These are phyloP conservation scores for Embiotoca jacksoni DNA, from an alignment of 2,113 vertebrate genomes.

Conservation along the genomic window DNA sequence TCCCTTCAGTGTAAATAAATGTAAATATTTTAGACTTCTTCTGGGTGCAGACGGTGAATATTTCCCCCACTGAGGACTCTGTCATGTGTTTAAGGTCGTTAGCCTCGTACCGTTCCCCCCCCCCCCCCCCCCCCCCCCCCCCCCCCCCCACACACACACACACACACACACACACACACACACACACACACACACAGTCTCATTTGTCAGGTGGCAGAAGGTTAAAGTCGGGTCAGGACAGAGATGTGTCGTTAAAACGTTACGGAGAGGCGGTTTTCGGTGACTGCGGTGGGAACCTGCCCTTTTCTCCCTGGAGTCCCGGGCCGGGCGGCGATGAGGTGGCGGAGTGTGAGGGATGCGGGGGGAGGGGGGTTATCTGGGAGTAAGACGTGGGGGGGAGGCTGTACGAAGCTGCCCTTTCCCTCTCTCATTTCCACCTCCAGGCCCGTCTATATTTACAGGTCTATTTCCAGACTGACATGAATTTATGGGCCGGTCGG, in stretches of 20 bases:
- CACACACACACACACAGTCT: not conserved
- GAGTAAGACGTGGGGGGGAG: constrained; percentile 27
- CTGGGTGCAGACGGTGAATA: no score
- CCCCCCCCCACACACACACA: no score
- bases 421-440: constrained; percentile 63
- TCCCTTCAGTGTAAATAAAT: no score
- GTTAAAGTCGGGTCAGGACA: not conserved
- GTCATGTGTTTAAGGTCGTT: no score
- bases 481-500: constrained; percentile 69
- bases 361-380: constrained; percentile 13
- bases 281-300: constrained; percentile 47
- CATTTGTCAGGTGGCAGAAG: not conserved
- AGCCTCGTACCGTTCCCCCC: no score
- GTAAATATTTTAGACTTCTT: no score
- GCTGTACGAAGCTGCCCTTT: constrained; percentile 63
- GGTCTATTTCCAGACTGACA: constrained; percentile 76
- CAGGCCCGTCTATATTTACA: constrained; percentile 75
- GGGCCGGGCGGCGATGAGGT: constrained; percentile 29
- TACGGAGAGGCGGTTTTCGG: not conserved
- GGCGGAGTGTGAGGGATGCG: constrained; percentile 16
- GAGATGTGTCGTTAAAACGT: not conserved
- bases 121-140: no score
- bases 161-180: no score
- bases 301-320: constrained; percentile 14
- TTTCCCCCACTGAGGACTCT: no score